Base-by-base conservation (phyloP, 1,140 invertebrate species). In the Calliphora vicina region DNA sequence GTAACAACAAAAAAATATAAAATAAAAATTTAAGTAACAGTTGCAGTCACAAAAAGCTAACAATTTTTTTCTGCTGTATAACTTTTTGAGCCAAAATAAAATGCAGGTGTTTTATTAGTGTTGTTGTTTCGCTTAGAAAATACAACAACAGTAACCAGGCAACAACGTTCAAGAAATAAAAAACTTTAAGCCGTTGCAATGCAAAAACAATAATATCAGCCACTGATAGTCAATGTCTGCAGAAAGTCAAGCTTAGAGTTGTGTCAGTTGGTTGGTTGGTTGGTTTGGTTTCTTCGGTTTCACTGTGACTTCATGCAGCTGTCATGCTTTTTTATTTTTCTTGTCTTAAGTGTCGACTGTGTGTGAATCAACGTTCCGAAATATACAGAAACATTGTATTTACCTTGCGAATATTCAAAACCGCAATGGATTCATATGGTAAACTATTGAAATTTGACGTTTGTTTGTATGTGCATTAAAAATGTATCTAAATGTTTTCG, bases 211-310 rank as follows among this genome's bases (percentile, higher is more conserved):
- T 17, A 23, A 67, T 23, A 67, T 23, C 61, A 67, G 25, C 35
- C 35, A 35, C 61, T 67, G 61, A 67, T 67, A 67, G 61, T 67
- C 61, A 67, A 67, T 67, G 61, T 67, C 61, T 67, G 25, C 61
- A 67, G 61, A 67, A 67, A 67, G 61, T 67, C 61, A 67, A 67
- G 61, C 61, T 67, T 67, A 67, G n/a, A 23, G 20, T 25, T 23
- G 20, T 10, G 61, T 67, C 61, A 67, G 61, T 67, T 67, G 61
- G 61, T 23, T 57, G 45, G 45, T n/a, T 57, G 45, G 45, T 57
- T 57, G 12, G 45, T n/a, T 57, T 57, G 50, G 50, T 57, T 67
- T 67, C 61, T 67, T 67, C 61, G 61, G 61, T 67, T 67, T 67
- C 61, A 67, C n/a, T 67, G 10, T 67, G 61, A 23, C 61, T 67